Evolutionary conservation across 37 sponge, comb jelly and placozoan genomes (phyloP), one percentile per base, ranked within the genome.

Genomic region (Tethya wilhelma): DNA sequence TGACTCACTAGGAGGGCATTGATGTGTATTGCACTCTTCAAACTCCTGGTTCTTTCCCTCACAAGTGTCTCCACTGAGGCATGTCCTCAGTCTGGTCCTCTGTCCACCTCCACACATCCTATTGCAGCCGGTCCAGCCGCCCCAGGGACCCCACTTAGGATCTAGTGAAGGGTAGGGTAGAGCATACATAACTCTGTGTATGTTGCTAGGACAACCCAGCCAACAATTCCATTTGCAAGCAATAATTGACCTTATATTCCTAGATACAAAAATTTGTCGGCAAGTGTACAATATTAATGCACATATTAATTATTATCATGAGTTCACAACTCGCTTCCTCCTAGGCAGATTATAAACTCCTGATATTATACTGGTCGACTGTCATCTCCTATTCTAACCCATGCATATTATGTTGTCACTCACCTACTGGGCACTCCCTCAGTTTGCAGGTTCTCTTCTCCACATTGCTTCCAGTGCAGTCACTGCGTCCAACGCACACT

Each of bases 71-170:
- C 73, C 67, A 44, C 64, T 44, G 5, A 23, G 46, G 34, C 77
- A 84, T 43, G 43, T 38, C 38, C 77, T 57, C 1, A 12, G 30
- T 17, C 77, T 75, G 53, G 62, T 58, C 22, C 74, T 67, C 40
- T 37, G 19, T 22, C 83, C 83, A 5, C 65, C 88, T 30, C 80
- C 80, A 39, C 88, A 87, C 0, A 76, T 76, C 31, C 38, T 38
- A 36, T 44, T 75, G 56, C 88, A 87, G 5, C 44, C n/a, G 33
- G 81, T 58, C 88, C 88, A 87, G 7, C 55, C 17, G 33, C 53
- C 22, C 83, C 83, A 83, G n/a, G 26, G 22, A 31, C 83, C 60
- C 83, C 83, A 83, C 9, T 25, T 71, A 12, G 49, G 46, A 32
- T 22, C 71, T 7, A 28, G 8, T 67, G n/a, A 7, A 36, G 11